phyloP scores from a whole-genome alignment of 2,797 vertebrate genomes.

The Macropus fuliginosus region DNA sequence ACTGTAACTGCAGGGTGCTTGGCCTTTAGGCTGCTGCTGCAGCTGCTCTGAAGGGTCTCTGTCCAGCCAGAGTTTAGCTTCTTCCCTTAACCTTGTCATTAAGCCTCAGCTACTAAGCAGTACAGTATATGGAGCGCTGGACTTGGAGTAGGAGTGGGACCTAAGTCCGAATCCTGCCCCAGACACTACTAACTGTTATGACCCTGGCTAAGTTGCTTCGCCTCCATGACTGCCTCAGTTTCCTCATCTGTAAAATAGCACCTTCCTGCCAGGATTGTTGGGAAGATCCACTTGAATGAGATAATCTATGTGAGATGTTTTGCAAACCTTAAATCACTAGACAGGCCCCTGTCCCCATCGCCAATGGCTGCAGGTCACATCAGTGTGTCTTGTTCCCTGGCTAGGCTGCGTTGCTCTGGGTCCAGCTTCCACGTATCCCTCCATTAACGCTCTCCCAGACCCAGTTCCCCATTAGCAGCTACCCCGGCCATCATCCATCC shows the following conservation, averaged over 20 bases:
- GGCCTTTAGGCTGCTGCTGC: neutral
- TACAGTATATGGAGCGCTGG: neutral
- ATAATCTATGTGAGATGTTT: neutral
- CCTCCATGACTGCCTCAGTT: neutral
- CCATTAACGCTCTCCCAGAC: neutral
- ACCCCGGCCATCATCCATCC: neutral
- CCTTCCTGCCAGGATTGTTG: neutral
- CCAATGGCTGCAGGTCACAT: neutral
- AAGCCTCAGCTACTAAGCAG: neutral
- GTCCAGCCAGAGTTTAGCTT: neutral
- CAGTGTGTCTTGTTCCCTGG: neutral
- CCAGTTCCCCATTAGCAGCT: neutral
- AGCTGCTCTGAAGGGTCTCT: neutral
- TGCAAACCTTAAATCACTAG: neutral
- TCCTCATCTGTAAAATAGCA: neutral
- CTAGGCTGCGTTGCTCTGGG: neutral
- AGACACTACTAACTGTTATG: too few relatives aligned
- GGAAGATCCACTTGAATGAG: neutral
- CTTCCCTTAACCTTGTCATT: neutral
- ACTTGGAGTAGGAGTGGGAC: neutral
- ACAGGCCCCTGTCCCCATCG: neutral
- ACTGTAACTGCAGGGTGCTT: neutral
- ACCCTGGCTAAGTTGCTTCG: too few relatives aligned
- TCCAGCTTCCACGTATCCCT: neutral
- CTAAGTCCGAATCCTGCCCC: neutral